phyloP scores from a whole-genome alignment of 2,113 vertebrate species.

The Leptobrachium leishanense region DNA sequence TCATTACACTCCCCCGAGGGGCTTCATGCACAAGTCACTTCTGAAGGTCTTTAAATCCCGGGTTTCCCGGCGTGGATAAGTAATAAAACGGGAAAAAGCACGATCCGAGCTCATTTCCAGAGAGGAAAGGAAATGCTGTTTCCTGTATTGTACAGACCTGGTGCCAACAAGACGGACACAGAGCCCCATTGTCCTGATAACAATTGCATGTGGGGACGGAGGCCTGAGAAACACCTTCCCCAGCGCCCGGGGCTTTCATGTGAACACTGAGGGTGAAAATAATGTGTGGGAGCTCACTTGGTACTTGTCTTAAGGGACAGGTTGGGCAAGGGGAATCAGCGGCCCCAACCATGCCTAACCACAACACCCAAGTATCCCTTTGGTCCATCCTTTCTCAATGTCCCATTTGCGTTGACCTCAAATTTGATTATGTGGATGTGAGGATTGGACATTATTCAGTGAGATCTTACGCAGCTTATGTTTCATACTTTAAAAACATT shows the following conservation, averaged over 20 bases:
- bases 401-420: too few relatives aligned
- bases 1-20: slow-evolving; percentile 16
- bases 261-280: slow-evolving; percentile 43
- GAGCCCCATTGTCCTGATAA: slow-evolving; percentile 74
- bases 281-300: slow-evolving; percentile 21
- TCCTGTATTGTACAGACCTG: slow-evolving; percentile 76
- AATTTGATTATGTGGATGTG: too few relatives aligned
- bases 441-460: too few relatives aligned
- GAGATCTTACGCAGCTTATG: too few relatives aligned
- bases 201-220: slow-evolving; percentile 69
- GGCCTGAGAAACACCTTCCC: slow-evolving; percentile 70
- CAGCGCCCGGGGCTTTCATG: slow-evolving; percentile 65
- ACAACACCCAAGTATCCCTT: too few relatives aligned
- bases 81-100: slow-evolving; percentile 76
- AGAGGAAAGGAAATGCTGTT: slow-evolving; percentile 76
- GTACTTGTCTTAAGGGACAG: not conserved
- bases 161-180: slow-evolving; percentile 76
- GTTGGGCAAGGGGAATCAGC: not conserved
- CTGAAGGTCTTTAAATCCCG: slow-evolving; percentile 50
- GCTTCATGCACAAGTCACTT: slow-evolving; percentile 33
- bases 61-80: slow-evolving; percentile 74
- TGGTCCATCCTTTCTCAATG: too few relatives aligned
- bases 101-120: slow-evolving; percentile 79
- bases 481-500: too few relatives aligned
- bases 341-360: not conserved